Conservation (phyloP, 2,888 invertebrate species). For the Stramonita haemastoma region DNA sequence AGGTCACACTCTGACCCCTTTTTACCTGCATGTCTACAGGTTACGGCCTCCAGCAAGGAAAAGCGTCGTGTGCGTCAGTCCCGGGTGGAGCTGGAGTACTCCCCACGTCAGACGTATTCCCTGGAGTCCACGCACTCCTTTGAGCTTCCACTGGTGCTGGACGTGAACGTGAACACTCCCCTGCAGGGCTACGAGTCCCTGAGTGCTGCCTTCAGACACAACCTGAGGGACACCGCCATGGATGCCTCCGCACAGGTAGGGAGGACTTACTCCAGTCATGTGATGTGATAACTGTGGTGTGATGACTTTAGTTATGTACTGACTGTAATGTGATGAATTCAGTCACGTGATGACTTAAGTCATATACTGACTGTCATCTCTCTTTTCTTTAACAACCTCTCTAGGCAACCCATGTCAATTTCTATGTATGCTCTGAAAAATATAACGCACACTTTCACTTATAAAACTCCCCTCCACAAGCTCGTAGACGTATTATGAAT, state of each 20-base stretch:
- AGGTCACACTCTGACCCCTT: not conserved
- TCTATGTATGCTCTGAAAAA: too few relatives aligned
- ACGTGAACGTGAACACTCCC: constrained; percentile 56
- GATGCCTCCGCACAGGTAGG: constrained; percentile 43
- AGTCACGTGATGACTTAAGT: not conserved
- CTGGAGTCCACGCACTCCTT: constrained; percentile 45
- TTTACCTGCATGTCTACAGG: not conserved
- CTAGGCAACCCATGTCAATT: too few relatives aligned
- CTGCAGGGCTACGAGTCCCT: constrained; percentile 55
- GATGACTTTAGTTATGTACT: not conserved
- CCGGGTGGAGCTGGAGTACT: constrained; percentile 46
- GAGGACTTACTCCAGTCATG: too few relatives aligned
- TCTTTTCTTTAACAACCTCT: too few relatives aligned
- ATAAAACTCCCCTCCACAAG: too few relatives aligned
- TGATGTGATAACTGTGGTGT: too few relatives aligned
- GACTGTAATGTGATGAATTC: not conserved
- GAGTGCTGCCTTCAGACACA: constrained; percentile 47
- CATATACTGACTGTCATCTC: not conserved
- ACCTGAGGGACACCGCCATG: constrained; percentile 31
- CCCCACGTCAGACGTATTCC: constrained; percentile 45
- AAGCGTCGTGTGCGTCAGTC: constrained; percentile 43
- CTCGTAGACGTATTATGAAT: too few relatives aligned
- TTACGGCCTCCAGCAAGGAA: constrained; percentile 37
- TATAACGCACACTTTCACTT: too few relatives aligned
- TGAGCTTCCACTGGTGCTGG: constrained; percentile 46